These are phyloP conservation scores for Xyliphius kryptos DNA, from an alignment of 2,113 vertebrate genomes.

Conservation along the genomic window DNA sequence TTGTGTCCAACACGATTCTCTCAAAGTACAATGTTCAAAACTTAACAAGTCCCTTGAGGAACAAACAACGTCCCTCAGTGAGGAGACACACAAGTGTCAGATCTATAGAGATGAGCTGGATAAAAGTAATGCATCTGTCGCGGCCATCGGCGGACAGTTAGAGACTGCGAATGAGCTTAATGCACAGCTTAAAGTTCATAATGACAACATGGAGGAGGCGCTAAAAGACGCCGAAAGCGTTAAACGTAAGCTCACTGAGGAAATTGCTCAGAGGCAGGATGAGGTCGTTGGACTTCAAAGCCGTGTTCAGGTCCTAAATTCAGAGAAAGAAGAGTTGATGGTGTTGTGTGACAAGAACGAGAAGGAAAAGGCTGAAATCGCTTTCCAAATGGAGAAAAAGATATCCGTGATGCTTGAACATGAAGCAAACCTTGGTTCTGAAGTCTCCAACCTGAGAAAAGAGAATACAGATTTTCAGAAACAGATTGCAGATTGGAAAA, in stretches of 20 bases:
- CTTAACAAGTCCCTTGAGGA: slow-evolving; percentile 53
- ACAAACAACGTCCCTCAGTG: slow-evolving; percentile 52
- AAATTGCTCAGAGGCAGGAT: slow-evolving; percentile 47
- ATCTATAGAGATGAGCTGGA: slow-evolving; percentile 56
- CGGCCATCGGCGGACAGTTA: slow-evolving; percentile 56
- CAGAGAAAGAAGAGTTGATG: slow-evolving; percentile 21
- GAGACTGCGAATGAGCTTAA: slow-evolving; percentile 53
- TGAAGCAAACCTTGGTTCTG: slow-evolving; percentile 16
- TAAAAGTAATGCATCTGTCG: slow-evolving; percentile 56
- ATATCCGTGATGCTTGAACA: too few species aligned
- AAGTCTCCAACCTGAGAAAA: slow-evolving; percentile 14
- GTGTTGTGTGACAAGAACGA: slow-evolving; percentile 30
- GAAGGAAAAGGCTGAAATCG: slow-evolving; percentile 18
- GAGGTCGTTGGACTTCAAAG: slow-evolving; percentile 53
- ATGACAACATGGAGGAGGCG: slow-evolving; percentile 44
- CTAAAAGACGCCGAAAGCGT: slow-evolving; percentile 52
- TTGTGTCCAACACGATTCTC: slow-evolving; percentile 53
- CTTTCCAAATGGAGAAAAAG: not conserved
- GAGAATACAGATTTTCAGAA: slow-evolving; percentile 15
- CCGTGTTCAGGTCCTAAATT: slow-evolving; percentile 37
- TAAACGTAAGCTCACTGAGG: slow-evolving; percentile 51
- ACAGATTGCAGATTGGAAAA: slow-evolving; percentile 10
- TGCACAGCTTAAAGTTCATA: slow-evolving; percentile 58
- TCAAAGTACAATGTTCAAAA: slow-evolving; percentile 51
- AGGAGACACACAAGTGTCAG: slow-evolving; percentile 47